These are phyloP conservation scores for Gallinago paraguaiae DNA, from an alignment of 2,113 vertebrate genomes.

Conservation along the genomic window DNA sequence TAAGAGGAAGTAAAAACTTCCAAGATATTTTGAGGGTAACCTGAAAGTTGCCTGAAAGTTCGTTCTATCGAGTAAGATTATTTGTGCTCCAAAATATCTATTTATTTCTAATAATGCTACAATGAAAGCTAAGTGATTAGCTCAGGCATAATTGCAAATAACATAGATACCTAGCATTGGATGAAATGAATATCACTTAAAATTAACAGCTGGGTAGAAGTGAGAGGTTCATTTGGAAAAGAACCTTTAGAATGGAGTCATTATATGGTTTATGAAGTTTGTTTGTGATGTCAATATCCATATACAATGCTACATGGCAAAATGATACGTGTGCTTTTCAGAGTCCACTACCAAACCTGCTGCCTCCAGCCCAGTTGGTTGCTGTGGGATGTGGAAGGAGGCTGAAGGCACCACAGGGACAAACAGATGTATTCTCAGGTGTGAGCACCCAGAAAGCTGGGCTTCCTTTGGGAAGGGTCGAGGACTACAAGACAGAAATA, in stretches of 20 bases:
- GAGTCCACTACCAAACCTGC: not conserved
- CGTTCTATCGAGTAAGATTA: not conserved
- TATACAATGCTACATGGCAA: not conserved
- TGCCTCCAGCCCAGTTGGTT: not conserved
- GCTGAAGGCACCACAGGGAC: not conserved
- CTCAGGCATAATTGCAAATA: not conserved
- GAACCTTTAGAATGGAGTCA: not conserved
- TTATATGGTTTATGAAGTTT: not conserved
- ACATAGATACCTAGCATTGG: not conserved
- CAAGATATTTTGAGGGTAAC: not conserved
- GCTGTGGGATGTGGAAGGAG: not conserved
- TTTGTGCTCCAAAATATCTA: not conserved
- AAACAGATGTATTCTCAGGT: not conserved
- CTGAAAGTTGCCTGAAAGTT: not conserved
- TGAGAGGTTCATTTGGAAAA: not conserved
- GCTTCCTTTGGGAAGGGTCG: not conserved
- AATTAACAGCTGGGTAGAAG: not conserved
- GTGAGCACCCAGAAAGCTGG: not conserved
- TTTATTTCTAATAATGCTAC: not conserved
- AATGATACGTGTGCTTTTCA: no score
- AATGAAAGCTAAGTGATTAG: not conserved
- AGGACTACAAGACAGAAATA: not conserved
- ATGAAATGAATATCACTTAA: not conserved
- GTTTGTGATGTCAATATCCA: fast-evolving
- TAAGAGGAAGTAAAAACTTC: not conserved